phyloP scores from a whole-genome alignment of 2,888 invertebrate genomes.

The Sepioteuthis lessoniana region DNA sequence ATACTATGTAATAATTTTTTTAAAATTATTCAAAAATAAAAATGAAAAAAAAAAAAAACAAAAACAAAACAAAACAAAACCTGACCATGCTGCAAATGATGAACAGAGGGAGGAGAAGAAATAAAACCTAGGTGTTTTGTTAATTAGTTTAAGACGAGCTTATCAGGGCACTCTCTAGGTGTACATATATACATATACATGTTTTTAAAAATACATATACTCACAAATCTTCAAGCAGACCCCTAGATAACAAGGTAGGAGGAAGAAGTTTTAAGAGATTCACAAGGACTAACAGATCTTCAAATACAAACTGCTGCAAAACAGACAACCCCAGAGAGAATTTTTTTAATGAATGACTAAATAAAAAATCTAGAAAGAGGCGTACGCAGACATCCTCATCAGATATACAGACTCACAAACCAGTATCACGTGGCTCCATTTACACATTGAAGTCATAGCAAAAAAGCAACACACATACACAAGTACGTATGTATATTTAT shows the following conservation, averaged over 20 bases:
- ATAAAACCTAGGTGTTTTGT: neutral
- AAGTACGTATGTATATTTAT: neutral
- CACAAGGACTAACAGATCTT: neutral
- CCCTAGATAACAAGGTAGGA: neutral
- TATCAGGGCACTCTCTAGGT: neutral
- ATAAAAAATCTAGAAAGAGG: neutral
- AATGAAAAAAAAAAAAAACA: too few species aligned
- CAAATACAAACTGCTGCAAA: neutral
- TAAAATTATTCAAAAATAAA: too few species aligned
- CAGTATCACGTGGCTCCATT: neutral
- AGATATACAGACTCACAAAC: neutral
- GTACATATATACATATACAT: neutral
- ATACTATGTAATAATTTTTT: too few species aligned
- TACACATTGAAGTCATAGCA: neutral
- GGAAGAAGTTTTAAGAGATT: neutral
- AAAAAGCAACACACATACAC: neutral
- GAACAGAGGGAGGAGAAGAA: neutral
- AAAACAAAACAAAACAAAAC: neutral
- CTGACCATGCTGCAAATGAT: slow-evolving; percentile 5
- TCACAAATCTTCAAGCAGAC: neutral
- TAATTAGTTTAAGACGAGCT: neutral
- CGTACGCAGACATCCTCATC: neutral
- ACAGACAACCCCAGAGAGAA: neutral
- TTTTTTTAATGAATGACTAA: neutral
- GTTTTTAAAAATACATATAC: neutral